Evolutionary conservation across 1,140 invertebrate species (phyloP).

Genomic region (Zaprionus davidi): DNA sequence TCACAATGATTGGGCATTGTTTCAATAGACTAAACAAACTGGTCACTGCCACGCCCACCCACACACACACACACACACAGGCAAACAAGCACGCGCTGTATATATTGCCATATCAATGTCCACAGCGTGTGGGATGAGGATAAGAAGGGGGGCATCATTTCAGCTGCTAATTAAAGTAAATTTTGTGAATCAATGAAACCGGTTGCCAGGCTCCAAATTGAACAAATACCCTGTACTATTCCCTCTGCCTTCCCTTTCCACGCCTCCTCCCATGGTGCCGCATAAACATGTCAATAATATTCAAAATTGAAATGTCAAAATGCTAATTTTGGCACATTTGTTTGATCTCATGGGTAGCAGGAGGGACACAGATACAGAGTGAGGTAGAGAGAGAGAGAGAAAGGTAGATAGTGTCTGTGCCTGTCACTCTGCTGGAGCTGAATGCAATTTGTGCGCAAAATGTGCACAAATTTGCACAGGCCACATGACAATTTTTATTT

Average conservation of each 20-base stretch:
- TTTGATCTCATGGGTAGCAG: conserved; percentile 47
- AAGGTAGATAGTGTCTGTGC: background rate
- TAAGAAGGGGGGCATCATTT: conserved; percentile 36
- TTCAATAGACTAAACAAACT: conserved; percentile 70
- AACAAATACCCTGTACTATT: conserved; percentile 12
- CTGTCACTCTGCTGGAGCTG: background rate
- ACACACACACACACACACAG: conserved; percentile 3
- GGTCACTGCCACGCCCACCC: conserved; percentile 38
- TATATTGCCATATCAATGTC: conserved; percentile 7
- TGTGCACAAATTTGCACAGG: conserved; percentile 67
- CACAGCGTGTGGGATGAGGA: background rate
- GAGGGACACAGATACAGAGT: background rate
- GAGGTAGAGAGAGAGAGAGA: background rate
- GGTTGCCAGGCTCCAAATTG: conserved; percentile 31
- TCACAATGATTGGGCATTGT: conserved; percentile 71
- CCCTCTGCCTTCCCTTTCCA: no score
- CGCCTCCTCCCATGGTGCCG: conserved; percentile 1
- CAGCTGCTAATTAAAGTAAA: conserved; percentile 77
- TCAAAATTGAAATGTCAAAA: conserved; percentile 82
- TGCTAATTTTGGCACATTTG: conserved; percentile 79
- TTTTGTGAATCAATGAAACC: conserved; percentile 68
- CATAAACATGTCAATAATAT: conserved; percentile 78
- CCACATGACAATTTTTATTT: conserved; percentile 47
- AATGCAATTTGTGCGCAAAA: conserved; percentile 75
- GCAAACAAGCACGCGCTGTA: background rate